These are phyloP conservation scores for Ceryle rudis DNA, from an alignment of 2,797 vertebrate genomes.

Conservation along the genomic window DNA sequence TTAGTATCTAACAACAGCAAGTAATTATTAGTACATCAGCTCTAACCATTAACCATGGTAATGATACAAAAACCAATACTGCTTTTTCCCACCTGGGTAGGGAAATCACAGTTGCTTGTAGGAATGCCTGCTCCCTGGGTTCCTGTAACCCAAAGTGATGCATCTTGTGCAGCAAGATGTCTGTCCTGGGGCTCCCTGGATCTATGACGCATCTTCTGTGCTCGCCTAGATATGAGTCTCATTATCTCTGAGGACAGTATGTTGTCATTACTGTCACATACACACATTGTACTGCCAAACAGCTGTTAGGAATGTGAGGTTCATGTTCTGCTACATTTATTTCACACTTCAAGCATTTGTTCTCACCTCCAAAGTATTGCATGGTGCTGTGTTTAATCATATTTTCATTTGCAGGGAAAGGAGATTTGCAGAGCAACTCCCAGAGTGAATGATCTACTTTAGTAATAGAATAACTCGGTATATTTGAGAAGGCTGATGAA, in stretches of 20 bases:
- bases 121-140: neutral
- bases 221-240: neutral
- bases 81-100: neutral
- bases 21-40: neutral
- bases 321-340: constrained; percentile 52
- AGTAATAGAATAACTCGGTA: neutral
- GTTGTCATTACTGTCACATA: constrained; percentile 38
- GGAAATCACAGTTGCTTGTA: neutral
- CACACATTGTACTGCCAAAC: constrained; percentile 47
- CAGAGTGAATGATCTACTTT: neutral
- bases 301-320: constrained; percentile 25
- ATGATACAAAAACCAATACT: neutral
- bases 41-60: neutral
- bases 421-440: neutral
- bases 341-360: constrained; percentile 46
- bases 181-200: neutral
- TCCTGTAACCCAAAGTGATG: neutral
- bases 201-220: neutral
- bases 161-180: neutral
- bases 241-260: constrained; percentile 10
- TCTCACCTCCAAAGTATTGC: constrained; percentile 25
- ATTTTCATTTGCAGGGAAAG: constrained; percentile 32
- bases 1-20: neutral
- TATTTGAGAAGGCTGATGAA: neutral
- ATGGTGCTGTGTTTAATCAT: constrained; percentile 29